These are phyloP conservation scores for Leucophenga maculata DNA, from an alignment of 2,888 invertebrate genomes.

Conservation along the genomic window DNA sequence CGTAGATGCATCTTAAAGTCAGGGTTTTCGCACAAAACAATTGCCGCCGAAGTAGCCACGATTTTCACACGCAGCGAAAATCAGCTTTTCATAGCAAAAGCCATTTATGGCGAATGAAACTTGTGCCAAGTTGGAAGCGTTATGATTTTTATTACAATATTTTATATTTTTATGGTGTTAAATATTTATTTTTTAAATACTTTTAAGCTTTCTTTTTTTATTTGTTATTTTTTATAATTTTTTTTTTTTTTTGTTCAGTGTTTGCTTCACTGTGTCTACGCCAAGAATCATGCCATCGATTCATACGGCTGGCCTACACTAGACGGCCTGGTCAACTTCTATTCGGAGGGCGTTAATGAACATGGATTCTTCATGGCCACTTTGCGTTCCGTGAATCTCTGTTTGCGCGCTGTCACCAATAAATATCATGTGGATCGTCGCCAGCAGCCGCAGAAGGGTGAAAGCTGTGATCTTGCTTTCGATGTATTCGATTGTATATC, in stretches of 20 bases:
- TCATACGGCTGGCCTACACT: slow-evolving; percentile 82
- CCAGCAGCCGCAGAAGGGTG: slow-evolving; percentile 75
- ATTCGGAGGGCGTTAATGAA: slow-evolving; percentile 85
- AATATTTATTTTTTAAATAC: slow-evolving; percentile 58
- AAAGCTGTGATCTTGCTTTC: slow-evolving; percentile 83
- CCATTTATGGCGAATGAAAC: too few relatives aligned
- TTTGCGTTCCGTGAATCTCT: slow-evolving; percentile 79
- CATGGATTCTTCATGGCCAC: slow-evolving; percentile 84
- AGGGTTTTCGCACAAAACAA: slow-evolving; percentile 59
- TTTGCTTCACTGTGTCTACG: slow-evolving; percentile 84
- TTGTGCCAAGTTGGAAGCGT: background rate
- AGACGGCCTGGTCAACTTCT: slow-evolving; percentile 81
- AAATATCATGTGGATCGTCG: slow-evolving; percentile 68
- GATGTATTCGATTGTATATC: slow-evolving; percentile 87
- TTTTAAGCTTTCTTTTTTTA: slow-evolving; percentile 60
- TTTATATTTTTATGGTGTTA: slow-evolving; percentile 57
- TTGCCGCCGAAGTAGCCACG: slow-evolving; percentile 58
- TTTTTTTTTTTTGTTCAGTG: slow-evolving; percentile 74
- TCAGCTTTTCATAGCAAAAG: slow-evolving; percentile 19
- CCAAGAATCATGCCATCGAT: slow-evolving; percentile 85
- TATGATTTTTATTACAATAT: slow-evolving; percentile 29
- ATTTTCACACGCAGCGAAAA: slow-evolving; percentile 43
- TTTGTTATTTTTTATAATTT: slow-evolving; percentile 53
- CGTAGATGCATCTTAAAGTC: slow-evolving; percentile 50
- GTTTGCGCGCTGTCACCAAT: slow-evolving; percentile 73